Evolutionary conservation across 1,140 invertebrate species (phyloP).

Genomic region (Microplitis demolitor): DNA sequence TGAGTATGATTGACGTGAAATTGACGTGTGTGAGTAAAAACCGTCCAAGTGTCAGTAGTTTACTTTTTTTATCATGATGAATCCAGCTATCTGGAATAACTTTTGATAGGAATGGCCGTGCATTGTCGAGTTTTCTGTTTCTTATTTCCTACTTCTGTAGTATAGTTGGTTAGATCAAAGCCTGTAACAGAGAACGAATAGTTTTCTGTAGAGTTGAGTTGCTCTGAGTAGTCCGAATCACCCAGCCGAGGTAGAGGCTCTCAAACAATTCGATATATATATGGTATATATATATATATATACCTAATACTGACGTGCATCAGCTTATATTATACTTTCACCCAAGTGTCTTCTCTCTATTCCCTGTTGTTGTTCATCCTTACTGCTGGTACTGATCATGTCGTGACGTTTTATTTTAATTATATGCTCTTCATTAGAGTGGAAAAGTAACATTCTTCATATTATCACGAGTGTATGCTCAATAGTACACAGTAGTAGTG

Average conservation of each 20-base stretch:
- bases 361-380: not conserved
- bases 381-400: not conserved
- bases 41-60: constrained; percentile 39
- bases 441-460: too few relatives aligned
- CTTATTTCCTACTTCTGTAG: not conserved
- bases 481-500: too few relatives aligned
- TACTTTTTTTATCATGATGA: too few relatives aligned
- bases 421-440: too few relatives aligned
- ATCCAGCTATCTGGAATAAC: constrained; percentile 9
- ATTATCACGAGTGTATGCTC: too few relatives aligned
- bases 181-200: not conserved
- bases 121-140: constrained; percentile 31
- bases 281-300: too few relatives aligned
- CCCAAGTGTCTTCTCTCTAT: constrained; percentile 13
- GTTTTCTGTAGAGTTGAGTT: not conserved
- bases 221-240: not conserved
- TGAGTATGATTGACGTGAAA: not conserved
- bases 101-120: constrained; percentile 43
- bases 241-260: constrained; percentile 15
- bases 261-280: constrained; percentile 16
- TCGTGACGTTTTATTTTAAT: not conserved
- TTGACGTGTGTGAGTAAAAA: constrained; percentile 13
- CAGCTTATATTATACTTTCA: constrained; percentile 19
- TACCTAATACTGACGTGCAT: constrained; percentile 17
- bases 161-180: constrained; percentile 5